Evolutionary conservation across 1,140 invertebrate genomes (phyloP).

Genomic region (Caenorhabditis briggsae): DNA sequence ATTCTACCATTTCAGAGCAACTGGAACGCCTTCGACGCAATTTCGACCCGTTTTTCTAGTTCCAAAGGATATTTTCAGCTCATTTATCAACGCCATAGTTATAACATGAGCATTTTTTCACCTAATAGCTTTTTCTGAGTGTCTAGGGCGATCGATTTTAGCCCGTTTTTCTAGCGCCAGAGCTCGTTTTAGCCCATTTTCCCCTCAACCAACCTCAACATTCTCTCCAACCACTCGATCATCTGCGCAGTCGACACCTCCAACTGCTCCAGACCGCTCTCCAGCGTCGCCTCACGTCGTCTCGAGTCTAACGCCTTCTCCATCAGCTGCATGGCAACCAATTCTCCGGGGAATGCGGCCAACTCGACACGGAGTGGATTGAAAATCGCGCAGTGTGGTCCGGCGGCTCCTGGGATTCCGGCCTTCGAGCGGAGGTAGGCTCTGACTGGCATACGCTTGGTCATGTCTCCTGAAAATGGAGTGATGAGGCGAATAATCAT

Average conservation of each 20-base stretch:
- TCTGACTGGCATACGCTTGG: slow-evolving; percentile 70
- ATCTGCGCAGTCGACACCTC: slow-evolving; percentile 68
- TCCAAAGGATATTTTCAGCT: no score
- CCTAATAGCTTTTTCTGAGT: no score
- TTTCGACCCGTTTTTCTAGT: no score
- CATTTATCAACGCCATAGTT: no score
- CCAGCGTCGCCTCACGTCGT: slow-evolving; percentile 69
- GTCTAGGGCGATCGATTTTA: no score
- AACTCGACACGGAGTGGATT: slow-evolving; percentile 71
- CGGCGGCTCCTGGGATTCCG: slow-evolving; percentile 68
- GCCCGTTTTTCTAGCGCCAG: no score
- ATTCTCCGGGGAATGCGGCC: slow-evolving; percentile 74
- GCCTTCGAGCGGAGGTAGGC: slow-evolving; percentile 73
- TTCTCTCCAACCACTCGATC: slow-evolving; percentile 71
- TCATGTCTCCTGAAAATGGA: slow-evolving; percentile 31
- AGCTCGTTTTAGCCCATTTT: not conserved
- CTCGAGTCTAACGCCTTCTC: slow-evolving; percentile 67
- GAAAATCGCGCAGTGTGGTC: slow-evolving; percentile 68
- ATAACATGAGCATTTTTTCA: no score
- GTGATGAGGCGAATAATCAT: no score
- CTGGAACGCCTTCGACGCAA: no score
- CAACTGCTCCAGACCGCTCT: slow-evolving; percentile 72
- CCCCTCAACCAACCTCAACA: slow-evolving; percentile 29
- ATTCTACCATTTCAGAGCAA: no score
- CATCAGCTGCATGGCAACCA: slow-evolving; percentile 71